phyloP scores from a whole-genome alignment of 2,797 vertebrate genomes.

The Parotocinclus haroldoi region DNA sequence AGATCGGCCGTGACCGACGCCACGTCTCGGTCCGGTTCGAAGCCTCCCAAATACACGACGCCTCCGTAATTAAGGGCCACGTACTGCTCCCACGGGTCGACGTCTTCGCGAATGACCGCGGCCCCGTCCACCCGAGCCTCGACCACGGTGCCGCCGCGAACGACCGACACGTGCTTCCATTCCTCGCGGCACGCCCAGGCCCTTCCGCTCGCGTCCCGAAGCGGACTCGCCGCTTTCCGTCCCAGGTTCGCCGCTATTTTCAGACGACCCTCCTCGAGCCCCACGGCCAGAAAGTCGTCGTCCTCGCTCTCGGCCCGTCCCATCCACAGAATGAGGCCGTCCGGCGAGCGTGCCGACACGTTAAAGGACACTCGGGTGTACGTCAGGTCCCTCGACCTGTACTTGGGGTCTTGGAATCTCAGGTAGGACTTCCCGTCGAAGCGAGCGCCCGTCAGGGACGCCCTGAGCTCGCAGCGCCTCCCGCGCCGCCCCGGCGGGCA shows the following conservation, averaged over 20 bases:
- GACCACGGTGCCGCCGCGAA: slow-evolving; percentile 74
- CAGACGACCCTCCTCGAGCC: slow-evolving; percentile 70
- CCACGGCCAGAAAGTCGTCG: slow-evolving; percentile 81
- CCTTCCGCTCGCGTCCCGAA: slow-evolving; percentile 60
- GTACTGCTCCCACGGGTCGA: slow-evolving; percentile 77
- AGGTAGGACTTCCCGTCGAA: slow-evolving; percentile 81
- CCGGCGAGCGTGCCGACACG: slow-evolving; percentile 63
- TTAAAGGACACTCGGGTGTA: slow-evolving; percentile 74
- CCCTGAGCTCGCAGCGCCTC: slow-evolving; percentile 65
- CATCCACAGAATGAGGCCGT: slow-evolving; percentile 80
- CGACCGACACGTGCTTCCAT: slow-evolving; percentile 72
- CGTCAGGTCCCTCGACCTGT: slow-evolving; percentile 69
- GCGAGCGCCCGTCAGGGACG: slow-evolving; percentile 61
- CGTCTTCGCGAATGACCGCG: slow-evolving; percentile 71
- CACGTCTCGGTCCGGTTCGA: slow-evolving; percentile 74
- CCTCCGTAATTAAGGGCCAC: slow-evolving; percentile 79
- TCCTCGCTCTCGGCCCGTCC: slow-evolving; percentile 77
- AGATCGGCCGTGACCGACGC: slow-evolving; percentile 70
- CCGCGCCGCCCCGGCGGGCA: slow-evolving; percentile 79
- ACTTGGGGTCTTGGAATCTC: slow-evolving; percentile 73
- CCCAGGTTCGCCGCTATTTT: slow-evolving; percentile 83
- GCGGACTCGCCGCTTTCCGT: slow-evolving; percentile 67
- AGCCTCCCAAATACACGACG: slow-evolving; percentile 80
- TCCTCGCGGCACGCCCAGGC: slow-evolving; percentile 62
- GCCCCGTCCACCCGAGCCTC: slow-evolving; percentile 69